A percentile compares a stretch with the other conserved stretches of the same genome.
These are phyloP conservation scores for Pogonomyrmex barbatus DNA, from an alignment of 1,140 invertebrate genomes.

Conservation along the genomic window DNA sequence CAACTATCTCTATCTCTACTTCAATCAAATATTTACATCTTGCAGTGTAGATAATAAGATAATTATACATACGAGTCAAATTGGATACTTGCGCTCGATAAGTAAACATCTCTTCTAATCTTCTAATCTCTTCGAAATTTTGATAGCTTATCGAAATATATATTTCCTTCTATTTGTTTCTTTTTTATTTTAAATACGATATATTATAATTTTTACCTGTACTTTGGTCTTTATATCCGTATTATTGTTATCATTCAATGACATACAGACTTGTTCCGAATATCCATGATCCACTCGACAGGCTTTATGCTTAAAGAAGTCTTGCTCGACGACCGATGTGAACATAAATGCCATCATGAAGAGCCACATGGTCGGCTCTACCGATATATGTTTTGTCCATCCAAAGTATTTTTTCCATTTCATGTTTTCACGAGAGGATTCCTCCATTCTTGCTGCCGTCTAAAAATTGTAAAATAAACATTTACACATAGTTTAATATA, in stretches of 20 bases:
- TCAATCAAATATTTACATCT: background rate
- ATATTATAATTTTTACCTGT: constrained; percentile 85
- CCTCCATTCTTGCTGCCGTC: background rate
- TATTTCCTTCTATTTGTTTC: background rate
- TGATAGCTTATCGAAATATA: background rate
- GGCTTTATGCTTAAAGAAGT: constrained; percentile 91
- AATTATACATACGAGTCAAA: background rate
- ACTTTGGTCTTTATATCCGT: constrained; percentile 88
- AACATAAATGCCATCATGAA: constrained; percentile 94
- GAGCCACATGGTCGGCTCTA: constrained; percentile 92
- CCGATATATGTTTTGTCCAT: constrained; percentile 86
- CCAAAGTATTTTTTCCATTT: constrained; percentile 44
- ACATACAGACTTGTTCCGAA: constrained; percentile 88
- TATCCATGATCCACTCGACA: constrained; percentile 90
- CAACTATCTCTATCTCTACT: constrained; percentile 30
- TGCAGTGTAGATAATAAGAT: constrained; percentile 10
- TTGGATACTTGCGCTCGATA: constrained; percentile 9
- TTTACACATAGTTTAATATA: background rate
- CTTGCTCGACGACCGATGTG: constrained; percentile 92
- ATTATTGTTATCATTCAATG: constrained; percentile 86
- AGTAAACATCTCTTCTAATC: background rate
- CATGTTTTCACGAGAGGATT: background rate
- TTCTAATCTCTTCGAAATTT: background rate
- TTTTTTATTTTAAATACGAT: background rate
- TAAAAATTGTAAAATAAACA: background rate